A percentile compares a stretch with the other conserved stretches of the same genome.
These are phyloP conservation scores for Xenopus borealis DNA, from an alignment of 2,113 vertebrate genomes.

Conservation along the genomic window DNA sequence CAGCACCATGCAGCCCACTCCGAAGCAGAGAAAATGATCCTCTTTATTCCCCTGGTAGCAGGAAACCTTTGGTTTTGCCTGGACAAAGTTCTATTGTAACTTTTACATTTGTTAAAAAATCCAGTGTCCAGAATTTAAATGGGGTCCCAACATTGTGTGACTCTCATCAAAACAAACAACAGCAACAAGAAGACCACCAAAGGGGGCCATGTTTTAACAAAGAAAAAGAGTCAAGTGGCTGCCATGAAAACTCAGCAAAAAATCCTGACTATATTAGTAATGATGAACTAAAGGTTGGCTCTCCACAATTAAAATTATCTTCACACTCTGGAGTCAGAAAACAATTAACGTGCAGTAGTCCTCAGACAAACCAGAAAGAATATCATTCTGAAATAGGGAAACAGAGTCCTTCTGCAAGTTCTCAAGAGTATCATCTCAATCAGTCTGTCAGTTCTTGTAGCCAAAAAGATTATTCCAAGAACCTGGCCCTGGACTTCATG, in stretches of 20 bases:
- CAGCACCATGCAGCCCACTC: conserved; percentile 65
- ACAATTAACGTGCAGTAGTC: conserved; percentile 16
- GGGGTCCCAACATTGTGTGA: conserved; percentile 55
- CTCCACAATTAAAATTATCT: neutral
- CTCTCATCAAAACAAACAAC: conserved; percentile 32
- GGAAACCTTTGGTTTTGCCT: conserved; percentile 42
- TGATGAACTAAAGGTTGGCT: conserved; percentile 12
- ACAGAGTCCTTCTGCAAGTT: neutral
- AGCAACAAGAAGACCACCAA: conserved; percentile 42
- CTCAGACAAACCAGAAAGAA: conserved; percentile 8
- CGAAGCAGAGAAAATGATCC: conserved; percentile 44
- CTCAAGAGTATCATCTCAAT: conserved; percentile 5
- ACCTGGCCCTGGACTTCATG: neutral
- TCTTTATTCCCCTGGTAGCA: conserved; percentile 49
- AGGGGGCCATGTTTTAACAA: conserved; percentile 14
- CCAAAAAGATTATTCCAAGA: conserved; percentile 4
- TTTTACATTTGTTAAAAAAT: conserved; percentile 92
- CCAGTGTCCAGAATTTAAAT: conserved; percentile 77
- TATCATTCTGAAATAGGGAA: conserved; percentile 7
- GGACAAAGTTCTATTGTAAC: conserved; percentile 85
- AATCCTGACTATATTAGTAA: too few relatives aligned
- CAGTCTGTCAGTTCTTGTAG: conserved; percentile 7
- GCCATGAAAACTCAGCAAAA: conserved; percentile 45
- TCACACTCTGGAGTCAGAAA: conserved; percentile 19
- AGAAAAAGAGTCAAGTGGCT: conserved; percentile 54